phyloP scores from a whole-genome alignment of 53 echinoderm and acorn worm genomes.

The Hippasteria phrygiana region DNA sequence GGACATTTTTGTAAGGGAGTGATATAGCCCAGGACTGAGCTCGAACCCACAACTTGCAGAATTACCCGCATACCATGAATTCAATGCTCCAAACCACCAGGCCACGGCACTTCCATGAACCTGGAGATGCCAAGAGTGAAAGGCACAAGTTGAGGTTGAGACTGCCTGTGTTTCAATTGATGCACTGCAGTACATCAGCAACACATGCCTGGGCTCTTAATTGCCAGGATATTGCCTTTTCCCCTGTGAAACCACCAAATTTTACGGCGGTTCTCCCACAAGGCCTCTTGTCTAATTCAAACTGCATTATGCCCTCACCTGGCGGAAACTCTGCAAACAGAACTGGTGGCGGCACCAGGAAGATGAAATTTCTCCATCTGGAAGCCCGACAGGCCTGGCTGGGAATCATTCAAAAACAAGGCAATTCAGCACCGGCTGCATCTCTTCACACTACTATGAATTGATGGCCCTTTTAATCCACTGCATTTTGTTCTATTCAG shows the following conservation, averaged over 20 bases:
- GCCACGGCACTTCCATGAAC: too few species aligned
- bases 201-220: neutral
- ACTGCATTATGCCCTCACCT: neutral
- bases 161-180: too few species aligned
- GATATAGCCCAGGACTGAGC: too few species aligned
- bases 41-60: too few species aligned
- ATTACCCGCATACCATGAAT: too few species aligned
- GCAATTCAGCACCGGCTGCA: neutral
- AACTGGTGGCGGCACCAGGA: constrained; percentile 22
- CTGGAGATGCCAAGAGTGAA: too few species aligned
- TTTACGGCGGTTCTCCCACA: neutral
- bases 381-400: neutral
- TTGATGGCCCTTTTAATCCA: too few species aligned
- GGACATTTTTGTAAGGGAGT: too few species aligned
- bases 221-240: constrained; percentile 48
- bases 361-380: constrained; percentile 21
- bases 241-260: constrained; percentile 44
- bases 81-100: too few species aligned
- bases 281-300: constrained; percentile 23
- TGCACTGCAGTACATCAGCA: neutral
- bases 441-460: neutral
- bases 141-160: too few species aligned
- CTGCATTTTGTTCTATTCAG: too few species aligned
- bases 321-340: constrained; percentile 27
- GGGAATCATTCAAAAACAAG: neutral